These are phyloP conservation scores for Emmelina monodactyla DNA, from an alignment of 2,888 invertebrate species.

Conservation along the genomic window DNA sequence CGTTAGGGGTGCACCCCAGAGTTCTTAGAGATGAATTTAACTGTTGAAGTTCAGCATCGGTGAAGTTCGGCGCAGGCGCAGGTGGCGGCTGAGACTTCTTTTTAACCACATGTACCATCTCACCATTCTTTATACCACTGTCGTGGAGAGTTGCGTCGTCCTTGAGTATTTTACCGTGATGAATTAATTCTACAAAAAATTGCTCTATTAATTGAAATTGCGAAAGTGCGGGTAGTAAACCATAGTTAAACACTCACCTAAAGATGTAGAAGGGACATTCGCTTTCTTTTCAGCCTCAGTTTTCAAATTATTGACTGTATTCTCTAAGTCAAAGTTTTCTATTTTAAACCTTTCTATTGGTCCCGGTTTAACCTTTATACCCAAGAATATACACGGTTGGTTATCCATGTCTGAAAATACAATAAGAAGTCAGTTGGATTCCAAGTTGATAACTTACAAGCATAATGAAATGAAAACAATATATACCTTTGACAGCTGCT, in stretches of 20 bases:
- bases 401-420: constrained; percentile 34
- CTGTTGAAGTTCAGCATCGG: constrained; percentile 68
- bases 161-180: constrained; percentile 75
- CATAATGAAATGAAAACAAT: too few relatives aligned
- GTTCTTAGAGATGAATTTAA: constrained; percentile 70
- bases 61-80: constrained; percentile 46
- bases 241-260: constrained; percentile 57
- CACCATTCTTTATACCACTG: constrained; percentile 68
- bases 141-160: constrained; percentile 66
- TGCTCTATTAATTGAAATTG: too few relatives aligned
- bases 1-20: constrained; percentile 63
- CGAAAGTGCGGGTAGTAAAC: too few relatives aligned
- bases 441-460: too few relatives aligned
- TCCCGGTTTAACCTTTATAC: constrained; percentile 54
- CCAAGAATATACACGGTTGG: constrained; percentile 41
- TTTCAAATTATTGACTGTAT: constrained; percentile 67
- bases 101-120: constrained; percentile 65
- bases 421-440: too few relatives aligned
- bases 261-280: constrained; percentile 60
- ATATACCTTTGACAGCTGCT: too few relatives aligned
- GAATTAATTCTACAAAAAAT: constrained; percentile 76
- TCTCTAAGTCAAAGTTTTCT: constrained; percentile 68
- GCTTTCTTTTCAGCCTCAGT: constrained; percentile 63
- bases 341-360: constrained; percentile 53
- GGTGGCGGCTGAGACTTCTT: constrained; percentile 40